Conservation (phyloP, 2,888 invertebrate species). For the Drosophila pseudotakahashii region DNA sequence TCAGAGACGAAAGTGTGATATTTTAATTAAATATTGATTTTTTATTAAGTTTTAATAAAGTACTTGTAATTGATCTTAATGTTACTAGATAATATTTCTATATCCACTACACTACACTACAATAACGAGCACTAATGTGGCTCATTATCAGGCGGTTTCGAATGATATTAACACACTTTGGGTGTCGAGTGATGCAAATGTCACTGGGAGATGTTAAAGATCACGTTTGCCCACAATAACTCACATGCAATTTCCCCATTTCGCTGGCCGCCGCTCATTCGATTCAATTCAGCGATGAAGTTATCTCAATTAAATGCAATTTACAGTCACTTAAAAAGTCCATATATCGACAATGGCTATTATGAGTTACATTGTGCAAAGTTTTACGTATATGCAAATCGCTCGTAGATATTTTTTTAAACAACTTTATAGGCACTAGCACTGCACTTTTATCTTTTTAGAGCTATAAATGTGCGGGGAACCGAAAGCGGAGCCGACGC, state of each 20-base stretch:
- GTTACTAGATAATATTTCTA: too few relatives aligned
- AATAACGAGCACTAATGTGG: background rate
- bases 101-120: background rate
- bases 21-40: too few relatives aligned
- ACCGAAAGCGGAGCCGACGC: conserved; percentile 44
- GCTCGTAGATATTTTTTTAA: conserved; percentile 23
- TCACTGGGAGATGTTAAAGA: conserved; percentile 17
- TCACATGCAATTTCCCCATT: conserved; percentile 81
- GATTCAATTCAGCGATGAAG: conserved; percentile 23
- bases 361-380: conserved; percentile 39
- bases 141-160: background rate
- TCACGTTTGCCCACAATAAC: conserved; percentile 44
- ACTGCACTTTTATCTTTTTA: conserved; percentile 43
- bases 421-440: conserved; percentile 41
- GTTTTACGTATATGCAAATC: conserved; percentile 27
- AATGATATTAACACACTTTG: conserved; percentile 14
- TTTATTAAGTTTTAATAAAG: too few relatives aligned
- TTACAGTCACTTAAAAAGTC: conserved; percentile 49
- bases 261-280: conserved; percentile 27
- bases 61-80: background rate
- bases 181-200: conserved; percentile 10
- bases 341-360: conserved; percentile 23
- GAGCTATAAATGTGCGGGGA: conserved; percentile 32
- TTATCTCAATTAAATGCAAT: conserved; percentile 44
- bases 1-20: too few relatives aligned